Conservation (phyloP, 2,888 invertebrate genomes). For the Thymelicus acteon region DNA sequence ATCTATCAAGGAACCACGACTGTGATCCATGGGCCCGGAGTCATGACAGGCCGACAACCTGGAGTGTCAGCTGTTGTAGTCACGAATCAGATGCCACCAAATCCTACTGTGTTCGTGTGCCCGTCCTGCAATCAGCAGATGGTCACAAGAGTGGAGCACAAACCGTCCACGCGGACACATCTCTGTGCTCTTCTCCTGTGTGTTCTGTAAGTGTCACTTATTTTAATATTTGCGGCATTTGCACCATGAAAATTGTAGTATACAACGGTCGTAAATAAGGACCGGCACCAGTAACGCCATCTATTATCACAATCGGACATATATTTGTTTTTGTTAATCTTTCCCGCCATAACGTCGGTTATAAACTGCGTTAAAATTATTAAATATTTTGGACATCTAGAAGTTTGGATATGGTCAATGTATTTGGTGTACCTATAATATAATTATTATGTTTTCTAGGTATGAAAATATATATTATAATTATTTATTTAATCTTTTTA, state of each 20-base stretch:
- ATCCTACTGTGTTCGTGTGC: constrained; percentile 61
- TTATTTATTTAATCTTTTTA: no score
- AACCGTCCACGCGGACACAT: constrained; percentile 79
- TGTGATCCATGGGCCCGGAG: constrained; percentile 39
- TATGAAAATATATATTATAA: no score
- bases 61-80: constrained; percentile 45
- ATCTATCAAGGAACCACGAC: constrained; percentile 38
- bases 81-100: constrained; percentile 54
- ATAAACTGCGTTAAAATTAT: no score
- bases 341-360: constrained; percentile 6
- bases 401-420: no score
- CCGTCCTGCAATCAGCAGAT: constrained; percentile 73
- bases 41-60: constrained; percentile 20
- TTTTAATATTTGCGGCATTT: no score
- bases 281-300: no score
- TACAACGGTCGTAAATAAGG: no score
- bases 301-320: no score
- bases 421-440: no score
- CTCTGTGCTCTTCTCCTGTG: constrained; percentile 80
- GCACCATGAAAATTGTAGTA: no score
- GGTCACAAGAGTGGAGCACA: constrained; percentile 68
- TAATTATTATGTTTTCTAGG: no score
- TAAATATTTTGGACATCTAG: no score
- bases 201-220: constrained; percentile 56
- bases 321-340: constrained; percentile 35